Evolutionary conservation across 2,888 invertebrate species (phyloP).

Genomic region (Mantis religiosa): DNA sequence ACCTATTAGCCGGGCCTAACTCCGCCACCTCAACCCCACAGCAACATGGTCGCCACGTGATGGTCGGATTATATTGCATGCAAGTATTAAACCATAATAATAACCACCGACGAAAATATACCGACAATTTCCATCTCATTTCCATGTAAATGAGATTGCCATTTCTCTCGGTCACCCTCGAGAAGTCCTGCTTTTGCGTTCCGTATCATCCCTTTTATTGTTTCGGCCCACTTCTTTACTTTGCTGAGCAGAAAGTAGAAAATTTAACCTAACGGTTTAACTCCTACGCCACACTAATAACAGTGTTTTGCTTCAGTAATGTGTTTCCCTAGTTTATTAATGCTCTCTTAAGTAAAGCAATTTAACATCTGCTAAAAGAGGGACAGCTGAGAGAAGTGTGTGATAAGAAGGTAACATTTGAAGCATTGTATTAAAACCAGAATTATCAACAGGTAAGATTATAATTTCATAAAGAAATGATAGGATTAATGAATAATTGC

Average conservation of each 20-base stretch:
- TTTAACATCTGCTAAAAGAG: no score
- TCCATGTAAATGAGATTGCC: slow-evolving; percentile 30
- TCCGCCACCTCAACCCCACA: slow-evolving; percentile 3
- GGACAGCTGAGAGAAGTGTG: no score
- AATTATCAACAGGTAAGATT: no score
- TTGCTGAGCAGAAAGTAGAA: not conserved
- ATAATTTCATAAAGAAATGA: no score
- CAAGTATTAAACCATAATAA: slow-evolving; percentile 29
- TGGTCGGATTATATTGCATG: slow-evolving; percentile 27
- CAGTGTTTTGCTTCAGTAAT: no score
- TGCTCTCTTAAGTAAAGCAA: no score
- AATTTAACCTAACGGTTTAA: not conserved
- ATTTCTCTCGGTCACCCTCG: slow-evolving; percentile 8
- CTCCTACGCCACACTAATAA: no score
- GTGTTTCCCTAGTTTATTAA: no score
- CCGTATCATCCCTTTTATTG: not conserved
- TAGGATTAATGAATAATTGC: no score
- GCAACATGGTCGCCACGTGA: slow-evolving; percentile 12
- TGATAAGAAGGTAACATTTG: no score
- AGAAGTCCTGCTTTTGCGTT: not conserved
- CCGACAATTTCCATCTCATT: slow-evolving; percentile 31
- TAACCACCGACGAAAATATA: slow-evolving; percentile 28
- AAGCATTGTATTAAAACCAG: no score
- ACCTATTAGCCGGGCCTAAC: slow-evolving; percentile 23
- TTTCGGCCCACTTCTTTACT: not conserved